These are phyloP conservation scores for Hyles lineata DNA, from an alignment of 2,888 invertebrate genomes.

Conservation along the genomic window DNA sequence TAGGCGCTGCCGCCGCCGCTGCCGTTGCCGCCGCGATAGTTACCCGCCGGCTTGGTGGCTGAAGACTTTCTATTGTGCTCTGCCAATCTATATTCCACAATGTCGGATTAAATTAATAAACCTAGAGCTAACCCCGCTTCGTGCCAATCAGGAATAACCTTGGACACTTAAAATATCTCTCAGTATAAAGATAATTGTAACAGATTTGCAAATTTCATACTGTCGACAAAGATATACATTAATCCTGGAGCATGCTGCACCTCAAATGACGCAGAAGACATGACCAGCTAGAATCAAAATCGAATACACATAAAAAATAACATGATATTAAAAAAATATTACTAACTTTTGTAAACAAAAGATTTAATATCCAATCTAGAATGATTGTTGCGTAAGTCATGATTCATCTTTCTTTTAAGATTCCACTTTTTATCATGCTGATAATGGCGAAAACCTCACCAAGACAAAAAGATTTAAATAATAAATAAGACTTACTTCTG, in stretches of 20 bases:
- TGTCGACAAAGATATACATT: no score
- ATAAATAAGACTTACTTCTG: slow-evolving; percentile 80
- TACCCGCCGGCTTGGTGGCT: slow-evolving; percentile 51
- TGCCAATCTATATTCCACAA: slow-evolving; percentile 62
- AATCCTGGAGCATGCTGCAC: background rate
- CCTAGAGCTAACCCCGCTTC: no score
- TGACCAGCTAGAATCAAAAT: slow-evolving; percentile 17
- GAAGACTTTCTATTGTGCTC: slow-evolving; percentile 71
- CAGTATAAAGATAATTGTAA: no score
- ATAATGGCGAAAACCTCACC: background rate
- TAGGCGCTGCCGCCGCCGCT: slow-evolving; percentile 46
- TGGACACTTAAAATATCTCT: no score
- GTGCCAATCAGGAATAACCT: no score
- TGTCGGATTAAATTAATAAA: background rate
- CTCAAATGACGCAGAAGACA: slow-evolving; percentile 40
- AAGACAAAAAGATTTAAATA: background rate
- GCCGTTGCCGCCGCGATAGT: slow-evolving; percentile 50
- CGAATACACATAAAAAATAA: background rate
- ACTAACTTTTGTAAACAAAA: background rate
- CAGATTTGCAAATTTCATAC: no score
- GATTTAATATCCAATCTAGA: no score
- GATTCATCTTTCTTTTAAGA: no score
- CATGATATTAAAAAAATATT: background rate
- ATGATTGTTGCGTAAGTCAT: no score
- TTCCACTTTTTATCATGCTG: no score